Evolutionary conservation across 2,888 invertebrate genomes (phyloP), one percentile per base, ranked within the genome.

Genomic region (Eristalis pertinax): DNA sequence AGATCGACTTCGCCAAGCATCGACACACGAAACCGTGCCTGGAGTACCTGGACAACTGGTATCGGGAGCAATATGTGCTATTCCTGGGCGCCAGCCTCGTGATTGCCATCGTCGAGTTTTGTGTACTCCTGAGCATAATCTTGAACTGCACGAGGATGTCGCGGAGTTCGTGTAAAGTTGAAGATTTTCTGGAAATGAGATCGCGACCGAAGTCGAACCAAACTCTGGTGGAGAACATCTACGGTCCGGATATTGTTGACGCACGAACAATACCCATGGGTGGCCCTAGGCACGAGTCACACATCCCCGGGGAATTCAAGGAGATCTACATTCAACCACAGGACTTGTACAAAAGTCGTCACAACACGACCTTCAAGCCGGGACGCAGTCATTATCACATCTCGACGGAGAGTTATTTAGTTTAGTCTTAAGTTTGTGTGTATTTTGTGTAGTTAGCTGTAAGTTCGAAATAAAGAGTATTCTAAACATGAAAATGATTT

Each of bases 1-100:
- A 90, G 38, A 75, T 89, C 15, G 91, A 92, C n/a, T 92, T 91
- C 72, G 90, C 91, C 50, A 90, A 91, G 24, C 90, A 91, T 64
- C 92, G 93, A n/a, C 91, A 92, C 63, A 92, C 91, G 1, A 91
- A 91, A 13, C 89, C 96, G 26, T 97, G 97, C 89, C 92, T 96
- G 63, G 94, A 94, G 38, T 94, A 94, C 91, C 92, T 97, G 76
- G 96, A 97, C 91, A 94, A 95, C 82, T 97, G 97, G 97, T 96
- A 96, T 90, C 95, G 96, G 78, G 95, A 96, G 82, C 97, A 97
- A 89, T 96, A 96, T 89, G 92, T 96, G 32, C 93, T 96, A 50
- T 95, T 97, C 89, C 94, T 97, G 90, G 94, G 94, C 4, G 94
- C 95, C 24, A 94, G 96, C 24, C 93, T 97, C 74, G 93, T 95